Conservation (phyloP, 2,888 invertebrate species). For the Eulithis prunata region DNA sequence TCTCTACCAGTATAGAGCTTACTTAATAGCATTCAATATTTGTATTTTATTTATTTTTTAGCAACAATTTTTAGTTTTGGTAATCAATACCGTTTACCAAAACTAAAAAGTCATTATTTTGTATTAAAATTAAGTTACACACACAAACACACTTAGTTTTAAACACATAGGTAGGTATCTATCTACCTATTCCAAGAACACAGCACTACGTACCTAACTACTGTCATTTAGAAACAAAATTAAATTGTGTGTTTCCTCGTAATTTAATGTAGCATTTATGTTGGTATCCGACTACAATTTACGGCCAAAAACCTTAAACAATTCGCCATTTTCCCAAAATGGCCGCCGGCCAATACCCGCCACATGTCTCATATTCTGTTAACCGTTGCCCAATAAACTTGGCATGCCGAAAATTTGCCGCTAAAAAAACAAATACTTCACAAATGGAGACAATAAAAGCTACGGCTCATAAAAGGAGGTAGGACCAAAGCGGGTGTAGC, state of each 20-base stretch:
- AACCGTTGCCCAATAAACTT: slow-evolving; percentile 34
- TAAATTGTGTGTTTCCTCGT: background rate
- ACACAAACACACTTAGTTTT: too few species aligned
- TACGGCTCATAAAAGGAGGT: slow-evolving; percentile 61
- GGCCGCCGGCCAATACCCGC: slow-evolving; percentile 26
- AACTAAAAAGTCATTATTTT: too few species aligned
- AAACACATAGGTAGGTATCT: too few species aligned
- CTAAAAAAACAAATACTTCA: slow-evolving; percentile 52
- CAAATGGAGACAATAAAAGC: slow-evolving; percentile 68
- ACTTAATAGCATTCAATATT: too few species aligned
- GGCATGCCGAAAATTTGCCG: slow-evolving; percentile 43
- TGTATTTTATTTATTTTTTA: too few species aligned
- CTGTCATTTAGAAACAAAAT: slow-evolving; percentile 4
- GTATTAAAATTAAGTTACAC: too few species aligned
- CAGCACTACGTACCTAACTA: background rate
- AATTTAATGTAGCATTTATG: slow-evolving; percentile 11
- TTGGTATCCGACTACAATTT: slow-evolving; percentile 26
- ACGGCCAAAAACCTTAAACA: slow-evolving; percentile 24
- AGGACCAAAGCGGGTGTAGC: slow-evolving; percentile 57
- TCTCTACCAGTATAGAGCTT: too few species aligned
- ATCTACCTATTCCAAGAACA: too few species aligned
- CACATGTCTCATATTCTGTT: slow-evolving; percentile 32
- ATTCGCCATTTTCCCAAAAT: slow-evolving; percentile 25
- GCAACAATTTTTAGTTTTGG: too few species aligned
- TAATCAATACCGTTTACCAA: too few species aligned